These are phyloP conservation scores for Perdita meconis DNA, from an alignment of 2,888 invertebrate genomes.

Conservation along the genomic window DNA sequence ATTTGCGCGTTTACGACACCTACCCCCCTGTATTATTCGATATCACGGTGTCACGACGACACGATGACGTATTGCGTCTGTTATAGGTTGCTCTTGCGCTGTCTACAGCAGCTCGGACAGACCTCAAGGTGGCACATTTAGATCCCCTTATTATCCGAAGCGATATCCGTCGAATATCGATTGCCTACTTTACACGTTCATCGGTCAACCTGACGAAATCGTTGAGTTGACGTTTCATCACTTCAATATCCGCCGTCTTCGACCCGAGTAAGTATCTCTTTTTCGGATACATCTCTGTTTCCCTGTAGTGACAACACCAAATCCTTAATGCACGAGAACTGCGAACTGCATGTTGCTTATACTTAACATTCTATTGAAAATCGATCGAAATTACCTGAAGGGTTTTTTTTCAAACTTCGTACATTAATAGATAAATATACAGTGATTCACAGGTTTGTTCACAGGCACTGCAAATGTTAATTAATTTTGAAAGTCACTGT, in stretches of 20 bases:
- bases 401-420: too few species aligned
- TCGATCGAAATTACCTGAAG: too few species aligned
- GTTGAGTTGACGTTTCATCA: conserved; percentile 92
- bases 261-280: conserved; percentile 87
- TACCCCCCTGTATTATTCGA: neutral
- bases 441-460: too few species aligned
- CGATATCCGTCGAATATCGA: conserved; percentile 90
- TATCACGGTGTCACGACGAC: neutral
- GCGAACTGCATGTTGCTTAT: too few species aligned
- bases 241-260: conserved; percentile 90
- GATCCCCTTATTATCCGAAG: conserved; percentile 93
- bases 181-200: conserved; percentile 94
- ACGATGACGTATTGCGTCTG: conserved; percentile 35
- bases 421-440: too few species aligned
- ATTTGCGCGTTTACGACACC: neutral
- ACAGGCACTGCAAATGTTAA: too few species aligned
- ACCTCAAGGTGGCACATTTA: conserved; percentile 92
- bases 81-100: conserved; percentile 93
- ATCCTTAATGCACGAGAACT: too few species aligned
- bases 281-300: neutral
- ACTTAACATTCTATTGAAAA: too few species aligned
- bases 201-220: conserved; percentile 91
- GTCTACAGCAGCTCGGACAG: conserved; percentile 92
- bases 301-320: neutral
- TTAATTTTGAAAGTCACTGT: too few species aligned